These are phyloP conservation scores for Baryphthengus martii DNA, from an alignment of 2,113 vertebrate species.

Conservation along the genomic window DNA sequence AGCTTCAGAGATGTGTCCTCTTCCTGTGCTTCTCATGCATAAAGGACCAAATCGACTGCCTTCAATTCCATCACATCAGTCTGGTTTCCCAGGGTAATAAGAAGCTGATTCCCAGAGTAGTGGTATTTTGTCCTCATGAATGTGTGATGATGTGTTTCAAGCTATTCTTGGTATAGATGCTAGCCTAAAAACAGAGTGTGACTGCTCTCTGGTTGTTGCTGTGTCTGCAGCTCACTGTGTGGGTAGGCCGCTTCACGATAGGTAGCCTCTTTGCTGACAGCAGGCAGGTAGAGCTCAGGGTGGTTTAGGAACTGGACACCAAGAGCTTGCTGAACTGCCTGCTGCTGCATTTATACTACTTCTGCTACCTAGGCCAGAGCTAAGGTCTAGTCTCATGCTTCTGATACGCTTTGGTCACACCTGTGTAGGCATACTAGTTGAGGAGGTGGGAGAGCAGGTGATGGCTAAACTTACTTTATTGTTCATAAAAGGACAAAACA, in stretches of 20 bases:
- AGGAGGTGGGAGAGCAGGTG: neutral
- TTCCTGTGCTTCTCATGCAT: fast-evolving
- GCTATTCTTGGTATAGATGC: neutral
- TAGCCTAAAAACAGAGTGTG: neutral
- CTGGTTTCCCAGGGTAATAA: neutral
- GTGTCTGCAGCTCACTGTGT: neutral
- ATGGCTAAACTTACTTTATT: neutral
- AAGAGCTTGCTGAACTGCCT: neutral
- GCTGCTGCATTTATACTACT: neutral
- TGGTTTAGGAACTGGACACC: neutral
- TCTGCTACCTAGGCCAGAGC: neutral
- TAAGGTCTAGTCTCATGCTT: neutral
- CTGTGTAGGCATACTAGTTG: neutral
- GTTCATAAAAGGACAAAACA: neutral
- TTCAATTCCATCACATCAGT: neutral
- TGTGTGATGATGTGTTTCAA: neutral
- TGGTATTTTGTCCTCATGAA: neutral
- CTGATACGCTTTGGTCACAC: fast-evolving
- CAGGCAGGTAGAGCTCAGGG: neutral
- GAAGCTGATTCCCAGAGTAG: neutral
- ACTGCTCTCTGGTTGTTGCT: neutral
- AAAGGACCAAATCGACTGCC: neutral
- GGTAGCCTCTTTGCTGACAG: neutral
- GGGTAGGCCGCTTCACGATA: neutral
- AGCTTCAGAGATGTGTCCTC: neutral